Evolutionary conservation across 2,888 invertebrate species (phyloP), one percentile per base, ranked within the genome.

Genomic region (Helobdella robusta): DNA sequence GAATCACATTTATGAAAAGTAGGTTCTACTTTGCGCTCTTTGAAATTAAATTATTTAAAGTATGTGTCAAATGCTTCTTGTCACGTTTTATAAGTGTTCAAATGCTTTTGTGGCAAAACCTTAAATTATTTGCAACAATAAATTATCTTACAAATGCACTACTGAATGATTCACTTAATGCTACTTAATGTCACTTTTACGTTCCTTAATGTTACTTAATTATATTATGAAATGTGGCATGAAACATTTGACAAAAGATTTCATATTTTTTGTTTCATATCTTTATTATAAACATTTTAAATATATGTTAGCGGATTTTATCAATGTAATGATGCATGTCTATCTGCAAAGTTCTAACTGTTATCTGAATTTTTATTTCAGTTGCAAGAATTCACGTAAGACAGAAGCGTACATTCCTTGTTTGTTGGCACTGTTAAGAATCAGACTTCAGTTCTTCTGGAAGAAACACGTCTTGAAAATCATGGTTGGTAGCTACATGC

Each of bases 351-450:
- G n/a, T n/a, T n/a, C n/a, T n/a, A n/a, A n/a, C n/a, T n/a, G n/a
- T n/a, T n/a, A n/a, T n/a, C n/a, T n/a, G n/a, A n/a, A n/a, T 32
- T 6, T 1, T 56, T 8, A 30, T 30, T 56, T n/a, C 70, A 77
- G 77, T 62, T 77, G 77, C 66, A 70, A 70, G 62, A 74, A 76
- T 40, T 75, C 76, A 0, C 50, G 32, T 0, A 71, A 73, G 28
- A 72, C 73, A 4, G 77, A 77, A 50, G 76, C 77, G 0, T 76
- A 72, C 64, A 52, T 77, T 2, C 76, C 76, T 0, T 77, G 77
- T 59, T 72, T 70, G 4, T 68, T 77, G 18, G 75, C 77, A 0
- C 67, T 75, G n/a, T 35, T 1, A 2, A 61, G 56, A 46, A 50
- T 20, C n/a, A 62, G 20, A 50, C 18, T 62, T 18, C 11, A 32